Base-by-base conservation (phyloP, 2,113 vertebrate genomes). In the Rhadina sibilatrix region DNA sequence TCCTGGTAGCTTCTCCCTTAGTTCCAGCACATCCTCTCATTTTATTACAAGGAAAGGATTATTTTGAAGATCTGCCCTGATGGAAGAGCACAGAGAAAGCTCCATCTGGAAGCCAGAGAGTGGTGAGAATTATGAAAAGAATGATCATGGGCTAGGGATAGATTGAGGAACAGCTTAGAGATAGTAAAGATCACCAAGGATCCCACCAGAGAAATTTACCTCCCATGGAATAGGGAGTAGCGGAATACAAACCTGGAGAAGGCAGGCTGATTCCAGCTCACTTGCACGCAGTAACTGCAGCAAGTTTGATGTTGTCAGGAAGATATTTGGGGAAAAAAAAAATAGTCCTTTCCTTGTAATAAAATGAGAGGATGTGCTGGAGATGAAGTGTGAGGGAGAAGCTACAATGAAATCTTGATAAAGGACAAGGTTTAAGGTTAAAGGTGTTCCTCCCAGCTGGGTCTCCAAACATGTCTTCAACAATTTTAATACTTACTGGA, bases 141-240 rank as follows among this genome's bases (percentile, higher is more conserved):
- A 23, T 16, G 23, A 33, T 33, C 57, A 68, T 0, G 0, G 40
- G 56, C n/a, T 53, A 30, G 0, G 2, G 54, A 49, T 49, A n/a
- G 68, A 91, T 42, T 5, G 14, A 83, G 33, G 18, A 81, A 81
- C 3, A 15, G 12, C 49, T 12, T 20, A 70, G 47, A 70, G 42
- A 66, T 60, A 63, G 10, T 63, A 24, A 83, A 89, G 25, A 46
- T 27, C 3, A 6, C 15, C n/a, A 65, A 37, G 52, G 50, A 66
- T 70, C 27, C 18, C 33, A 79, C 13, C 4, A 12, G 22, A 60
- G 37, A 61, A 83, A 60, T 65, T 35, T 7, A 47, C 1, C 3
- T 12, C 2, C 7, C 31, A 42, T n/a, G 63, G 52, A 92, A 80
- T 20, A 82, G 8, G 4, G 22, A 30, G 24, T 6, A 35, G 54